Base-by-base conservation (phyloP, 2,888 invertebrate genomes). In the Heliconius aoede region DNA sequence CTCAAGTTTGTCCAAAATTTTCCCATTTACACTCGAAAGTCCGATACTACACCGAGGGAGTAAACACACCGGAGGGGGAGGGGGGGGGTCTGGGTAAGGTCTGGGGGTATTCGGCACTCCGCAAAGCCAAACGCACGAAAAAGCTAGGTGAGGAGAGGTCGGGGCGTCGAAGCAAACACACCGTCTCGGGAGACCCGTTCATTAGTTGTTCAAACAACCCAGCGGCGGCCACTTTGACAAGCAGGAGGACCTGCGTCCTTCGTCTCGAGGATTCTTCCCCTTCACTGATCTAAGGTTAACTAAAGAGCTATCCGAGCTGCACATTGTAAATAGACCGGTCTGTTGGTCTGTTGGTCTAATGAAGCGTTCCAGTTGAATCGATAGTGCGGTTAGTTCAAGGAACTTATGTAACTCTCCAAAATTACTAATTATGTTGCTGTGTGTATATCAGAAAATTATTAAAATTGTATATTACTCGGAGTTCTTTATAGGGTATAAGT, bases 131-230 rank as follows among this genome's bases (percentile, higher is more conserved):
- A 85, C 86, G 86, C 85, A 85, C 87, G 89, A 91, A 92, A 93
- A 92, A 90, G 89, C 90, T 83, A 86, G 83, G 83, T 84, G 84
- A 81, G 84, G 84, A 83, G 87, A 88, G 89, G 89, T 88, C 83
- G 84, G 86, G 85, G 86, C 85, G 84, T 89, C 89, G 86, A 87
- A 85, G 91, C 90, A 93, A 93, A 94, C 92, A 93, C 85, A 82
- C 80, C 87, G 90, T 93, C 94, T 94, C 93, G 87, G 85, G 94
- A 93, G 93, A 90, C 84, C 90, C 92, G 89, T 93, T 94, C 94
- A 94, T 94, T 94, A 94, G 91, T 94, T 91, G 94, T 90, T 88
- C 94, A 94, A 94, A 94, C 91, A 94, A 85, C 89, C 92, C 90
- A 89, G 88, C 90, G 91, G 90, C 91, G 91, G 92, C 92, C 91